Evolutionary conservation across 2,888 invertebrate species (phyloP), one percentile per base, ranked within the genome.

Genomic region (Acleris emargana): DNA sequence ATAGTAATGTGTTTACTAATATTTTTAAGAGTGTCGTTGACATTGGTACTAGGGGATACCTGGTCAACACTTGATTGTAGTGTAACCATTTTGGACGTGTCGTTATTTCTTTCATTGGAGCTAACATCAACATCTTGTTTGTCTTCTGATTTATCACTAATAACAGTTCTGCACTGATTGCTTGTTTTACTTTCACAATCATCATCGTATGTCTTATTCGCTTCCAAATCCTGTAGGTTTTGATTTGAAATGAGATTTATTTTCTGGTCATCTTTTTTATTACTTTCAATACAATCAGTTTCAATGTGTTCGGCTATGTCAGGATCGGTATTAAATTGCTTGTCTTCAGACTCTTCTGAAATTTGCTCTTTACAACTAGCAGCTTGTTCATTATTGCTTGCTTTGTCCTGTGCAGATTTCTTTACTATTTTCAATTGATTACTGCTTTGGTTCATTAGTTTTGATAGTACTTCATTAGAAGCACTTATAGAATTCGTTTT

Each of bases 351-450:
- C 16, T 63, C 43, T 45, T 69, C 18, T 25, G 47, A n/a, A 54
- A 22, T 64, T 62, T 67, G 69, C 47, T 64, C 67, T 42, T 76
- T 13, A 38, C 13, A 38, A 38, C 38, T 70, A 47, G 67, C 72
- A 42, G 50, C 9, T 49, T 53, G 49, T 45, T 71, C 51, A n/a
- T 69, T 68, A 64, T 66, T 69, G 55, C 75, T 74, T 45, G 70
- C 55, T 57, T 69, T 71, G 45, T 68, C 68, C 62, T 74, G 72
- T 71, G 67, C 68, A 58, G 72, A 58, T 71, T 84, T 91, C 73
- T 88, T 91, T 1, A 88, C 77, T 53, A 91, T 87, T 82, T 88
- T 89, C 68, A 92, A 86, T 80, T 90, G 86, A 77, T 79, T 89
- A 74, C 88, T 88, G 67, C 83, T 85, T 73, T 89, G 87, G 69